These are phyloP conservation scores for Okapia johnstoni DNA, from an alignment of 2,113 vertebrate species.

Conservation along the genomic window DNA sequence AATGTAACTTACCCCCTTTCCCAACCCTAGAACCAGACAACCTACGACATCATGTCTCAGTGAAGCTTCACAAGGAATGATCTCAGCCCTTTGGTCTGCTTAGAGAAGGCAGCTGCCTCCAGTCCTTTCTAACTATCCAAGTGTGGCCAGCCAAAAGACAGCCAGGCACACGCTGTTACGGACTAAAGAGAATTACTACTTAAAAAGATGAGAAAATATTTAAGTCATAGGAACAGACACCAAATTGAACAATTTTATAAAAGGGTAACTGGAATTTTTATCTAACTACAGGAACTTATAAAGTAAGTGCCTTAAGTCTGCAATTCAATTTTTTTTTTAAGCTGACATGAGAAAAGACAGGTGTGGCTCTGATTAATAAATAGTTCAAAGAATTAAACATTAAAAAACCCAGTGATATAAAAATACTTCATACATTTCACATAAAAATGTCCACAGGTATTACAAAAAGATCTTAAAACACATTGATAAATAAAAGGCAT, in stretches of 20 bases:
- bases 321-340: neutral
- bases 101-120: neutral
- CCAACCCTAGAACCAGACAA: neutral
- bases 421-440: slow-evolving; percentile 2
- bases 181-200: neutral
- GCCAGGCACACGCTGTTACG: neutral
- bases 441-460: neutral
- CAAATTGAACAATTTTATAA: neutral
- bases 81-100: neutral
- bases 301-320: neutral
- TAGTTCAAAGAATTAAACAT: neutral
- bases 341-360: neutral
- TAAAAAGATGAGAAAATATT: neutral
- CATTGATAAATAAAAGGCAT: neutral
- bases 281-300: neutral
- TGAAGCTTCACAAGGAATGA: neutral
- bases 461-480: neutral
- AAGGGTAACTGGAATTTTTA: neutral
- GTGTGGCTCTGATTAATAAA: neutral
- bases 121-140: neutral
- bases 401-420: neutral
- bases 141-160: neutral
- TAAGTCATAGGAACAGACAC: neutral
- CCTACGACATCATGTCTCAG: neutral
- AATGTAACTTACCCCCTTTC: neutral